Evolutionary conservation across 1,140 invertebrate genomes (phyloP).

Genomic region (Drosophila kikkawai): DNA sequence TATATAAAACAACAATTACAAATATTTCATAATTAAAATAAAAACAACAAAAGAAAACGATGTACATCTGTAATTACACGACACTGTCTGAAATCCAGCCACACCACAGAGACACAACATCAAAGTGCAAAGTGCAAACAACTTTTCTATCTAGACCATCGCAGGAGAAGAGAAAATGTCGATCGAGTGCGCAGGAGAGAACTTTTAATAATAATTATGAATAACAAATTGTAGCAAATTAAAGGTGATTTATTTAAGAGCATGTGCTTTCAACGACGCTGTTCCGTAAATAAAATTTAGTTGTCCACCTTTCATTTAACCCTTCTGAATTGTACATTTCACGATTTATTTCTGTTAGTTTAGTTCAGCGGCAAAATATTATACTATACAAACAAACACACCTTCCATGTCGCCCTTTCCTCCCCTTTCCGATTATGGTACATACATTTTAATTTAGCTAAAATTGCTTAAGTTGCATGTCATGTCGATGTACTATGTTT

Average conservation of each 20-base stretch:
- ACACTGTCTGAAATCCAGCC: constrained; percentile 43
- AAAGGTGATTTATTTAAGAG: constrained; percentile 79
- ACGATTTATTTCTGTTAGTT: constrained; percentile 41
- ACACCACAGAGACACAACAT: constrained; percentile 48
- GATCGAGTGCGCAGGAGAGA: constrained; percentile 53
- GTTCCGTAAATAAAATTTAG: constrained; percentile 70
- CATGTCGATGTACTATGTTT: constrained; percentile 64
- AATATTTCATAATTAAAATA: constrained; percentile 56
- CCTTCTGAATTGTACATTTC: constrained; percentile 44
- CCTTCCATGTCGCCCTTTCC: neutral
- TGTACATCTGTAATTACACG: constrained; percentile 59
- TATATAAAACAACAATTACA: constrained; percentile 68
- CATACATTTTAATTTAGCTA: constrained; percentile 50
- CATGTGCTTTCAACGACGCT: constrained; percentile 66
- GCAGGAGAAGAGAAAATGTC: constrained; percentile 24
- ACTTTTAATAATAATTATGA: constrained; percentile 74
- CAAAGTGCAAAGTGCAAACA: constrained; percentile 59
- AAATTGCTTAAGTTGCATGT: constrained; percentile 59
- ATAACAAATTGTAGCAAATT: constrained; percentile 81
- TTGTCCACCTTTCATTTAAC: constrained; percentile 57
- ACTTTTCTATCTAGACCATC: constrained; percentile 48
- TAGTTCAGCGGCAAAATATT: constrained; percentile 29
- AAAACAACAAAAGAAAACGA: constrained; percentile 49
- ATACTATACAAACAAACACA: constrained; percentile 7
- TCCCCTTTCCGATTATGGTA: constrained; percentile 20